A percentile compares a stretch with the other conserved stretches of the same genome.
These are phyloP conservation scores for Rhabdomys dilectus DNA, from an alignment of 2,113 vertebrate genomes.

Conservation along the genomic window DNA sequence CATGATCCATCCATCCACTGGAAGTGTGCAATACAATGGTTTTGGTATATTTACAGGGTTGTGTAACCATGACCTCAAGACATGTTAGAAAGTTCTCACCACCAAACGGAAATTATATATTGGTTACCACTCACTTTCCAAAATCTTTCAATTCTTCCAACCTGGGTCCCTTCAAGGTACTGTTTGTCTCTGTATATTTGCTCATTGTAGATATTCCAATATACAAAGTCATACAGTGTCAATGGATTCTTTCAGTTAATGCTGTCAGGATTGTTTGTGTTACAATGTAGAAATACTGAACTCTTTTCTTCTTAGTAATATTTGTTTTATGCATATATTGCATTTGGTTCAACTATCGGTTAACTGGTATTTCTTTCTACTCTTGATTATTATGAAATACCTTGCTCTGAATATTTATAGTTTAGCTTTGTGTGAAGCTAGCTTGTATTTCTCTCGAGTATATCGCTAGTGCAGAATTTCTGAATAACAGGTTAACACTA, in stretches of 20 bases:
- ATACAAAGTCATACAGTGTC: background rate
- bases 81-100: slow-evolving; percentile 15
- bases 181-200: background rate
- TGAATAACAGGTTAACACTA: background rate
- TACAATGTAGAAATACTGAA: background rate
- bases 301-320: background rate
- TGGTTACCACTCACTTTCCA: background rate
- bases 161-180: background rate
- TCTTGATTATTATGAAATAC: background rate
- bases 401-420: background rate
- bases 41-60: background rate
- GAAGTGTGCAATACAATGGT: background rate
- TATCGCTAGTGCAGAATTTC: background rate
- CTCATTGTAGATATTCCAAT: background rate
- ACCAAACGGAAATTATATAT: background rate
- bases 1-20: background rate
- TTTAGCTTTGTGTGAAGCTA: background rate
- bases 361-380: background rate
- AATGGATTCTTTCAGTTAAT: background rate
- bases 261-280: background rate
- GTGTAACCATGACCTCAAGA: background rate
- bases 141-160: background rate
- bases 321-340: background rate
- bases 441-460: background rate
- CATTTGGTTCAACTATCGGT: background rate